Evolutionary conservation across 2,888 invertebrate species (phyloP).

Genomic region (Baccha elongata): DNA sequence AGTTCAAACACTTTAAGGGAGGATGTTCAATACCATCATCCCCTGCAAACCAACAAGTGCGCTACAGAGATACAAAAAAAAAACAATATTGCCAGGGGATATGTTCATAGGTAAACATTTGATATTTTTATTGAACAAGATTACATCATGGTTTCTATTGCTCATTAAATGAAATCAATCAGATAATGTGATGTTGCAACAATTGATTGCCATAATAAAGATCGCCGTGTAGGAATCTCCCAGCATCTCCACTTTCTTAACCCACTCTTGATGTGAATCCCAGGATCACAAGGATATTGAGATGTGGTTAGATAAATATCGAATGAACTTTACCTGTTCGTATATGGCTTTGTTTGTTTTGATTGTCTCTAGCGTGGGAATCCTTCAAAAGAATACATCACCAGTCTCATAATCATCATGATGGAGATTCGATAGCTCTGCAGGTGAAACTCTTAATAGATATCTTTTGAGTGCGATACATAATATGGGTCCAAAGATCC

Average conservation of each 20-base stretch:
- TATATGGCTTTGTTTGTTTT: slow-evolving; percentile 27
- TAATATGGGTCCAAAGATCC: slow-evolving; percentile 57
- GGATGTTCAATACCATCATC: slow-evolving; percentile 52
- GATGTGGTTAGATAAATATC: slow-evolving; percentile 72
- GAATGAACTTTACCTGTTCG: slow-evolving; percentile 55
- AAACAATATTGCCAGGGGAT: slow-evolving; percentile 44
- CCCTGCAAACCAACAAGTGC: slow-evolving; percentile 57
- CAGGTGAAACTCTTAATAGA: slow-evolving; percentile 54
- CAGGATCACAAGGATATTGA: slow-evolving; percentile 1
- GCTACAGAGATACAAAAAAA: neutral
- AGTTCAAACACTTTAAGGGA: slow-evolving; percentile 33
- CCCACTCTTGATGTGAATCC: slow-evolving; percentile 44
- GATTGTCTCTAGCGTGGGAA: slow-evolving; percentile 63
- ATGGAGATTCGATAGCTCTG: slow-evolving; percentile 59
- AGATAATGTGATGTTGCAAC: slow-evolving; percentile 62
- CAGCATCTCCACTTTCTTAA: slow-evolving; percentile 36
- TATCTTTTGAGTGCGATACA: slow-evolving; percentile 44
- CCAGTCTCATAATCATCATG: too few species aligned
- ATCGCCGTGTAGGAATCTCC: neutral
- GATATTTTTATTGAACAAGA: slow-evolving; percentile 62
- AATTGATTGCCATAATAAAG: slow-evolving; percentile 47
- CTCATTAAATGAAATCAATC: slow-evolving; percentile 51
- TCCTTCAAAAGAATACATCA: slow-evolving; percentile 24
- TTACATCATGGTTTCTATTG: slow-evolving; percentile 58
- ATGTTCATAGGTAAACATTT: slow-evolving; percentile 51